Percentiles rank a stretch among this genome's conserved stretches.
phyloP scores from a whole-genome alignment of 2,797 vertebrate species.

The Labeo calbasu region DNA sequence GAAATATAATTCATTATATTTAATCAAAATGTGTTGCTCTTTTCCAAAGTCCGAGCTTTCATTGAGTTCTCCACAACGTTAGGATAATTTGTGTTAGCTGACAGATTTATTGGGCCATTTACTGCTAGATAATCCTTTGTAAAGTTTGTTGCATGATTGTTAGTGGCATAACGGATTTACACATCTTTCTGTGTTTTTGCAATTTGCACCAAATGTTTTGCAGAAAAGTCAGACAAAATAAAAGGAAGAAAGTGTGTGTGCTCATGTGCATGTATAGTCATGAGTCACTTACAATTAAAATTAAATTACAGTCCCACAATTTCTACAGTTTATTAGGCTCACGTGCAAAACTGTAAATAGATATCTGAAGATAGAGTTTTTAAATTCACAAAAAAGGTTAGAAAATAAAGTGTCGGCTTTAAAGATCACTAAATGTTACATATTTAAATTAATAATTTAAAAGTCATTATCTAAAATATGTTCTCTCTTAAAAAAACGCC shows the following conservation, averaged over 20 bases:
- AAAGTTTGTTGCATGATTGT: constrained; percentile 29
- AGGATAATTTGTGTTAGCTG: background rate
- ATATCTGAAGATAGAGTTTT: background rate
- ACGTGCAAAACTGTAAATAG: background rate
- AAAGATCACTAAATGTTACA: background rate
- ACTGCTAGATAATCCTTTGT: background rate
- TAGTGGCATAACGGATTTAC: background rate
- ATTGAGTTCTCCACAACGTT: background rate
- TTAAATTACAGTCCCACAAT: background rate
- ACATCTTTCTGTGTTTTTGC: background rate
- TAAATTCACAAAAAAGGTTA: background rate
- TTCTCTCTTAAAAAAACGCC: background rate
- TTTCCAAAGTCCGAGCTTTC: background rate
- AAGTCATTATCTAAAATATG: background rate
- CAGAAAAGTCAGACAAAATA: background rate
- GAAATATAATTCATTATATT: background rate
- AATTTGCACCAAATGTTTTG: background rate
- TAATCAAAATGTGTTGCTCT: background rate
- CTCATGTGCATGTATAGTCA: background rate
- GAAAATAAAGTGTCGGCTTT: background rate
- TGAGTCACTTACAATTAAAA: background rate
- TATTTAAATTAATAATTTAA: background rate
- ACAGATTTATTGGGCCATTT: constrained; percentile 16
- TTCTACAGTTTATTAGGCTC: background rate
- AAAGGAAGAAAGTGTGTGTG: background rate